These are phyloP conservation scores for Drosophila neocordata DNA, from an alignment of 1,140 invertebrate species.

Conservation along the genomic window DNA sequence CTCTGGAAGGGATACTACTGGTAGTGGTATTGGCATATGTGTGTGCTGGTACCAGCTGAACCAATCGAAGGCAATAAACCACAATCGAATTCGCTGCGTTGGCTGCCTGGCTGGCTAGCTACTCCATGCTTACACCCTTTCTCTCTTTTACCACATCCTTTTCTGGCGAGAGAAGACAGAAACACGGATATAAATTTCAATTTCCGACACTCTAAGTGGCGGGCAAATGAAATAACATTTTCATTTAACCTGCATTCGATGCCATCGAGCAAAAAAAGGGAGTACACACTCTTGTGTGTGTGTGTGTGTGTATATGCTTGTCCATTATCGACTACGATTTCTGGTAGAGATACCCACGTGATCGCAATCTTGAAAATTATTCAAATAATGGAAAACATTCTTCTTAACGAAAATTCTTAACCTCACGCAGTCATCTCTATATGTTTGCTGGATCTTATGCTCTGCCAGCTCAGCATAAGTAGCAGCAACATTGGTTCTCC, in stretches of 20 bases:
- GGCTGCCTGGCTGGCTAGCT: background rate
- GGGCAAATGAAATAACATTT: constrained; percentile 83
- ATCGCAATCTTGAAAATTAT: background rate
- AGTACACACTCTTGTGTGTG: constrained; percentile 18
- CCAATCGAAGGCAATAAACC: constrained; percentile 76
- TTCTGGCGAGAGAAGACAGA: constrained; percentile 42
- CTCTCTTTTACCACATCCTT: constrained; percentile 34
- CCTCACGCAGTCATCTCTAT: constrained; percentile 15
- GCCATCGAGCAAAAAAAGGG: constrained; percentile 37
- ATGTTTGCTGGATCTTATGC: constrained; percentile 23
- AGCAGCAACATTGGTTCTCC: constrained; percentile 58
- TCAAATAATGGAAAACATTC: background rate
- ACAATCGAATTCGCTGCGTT: constrained; percentile 71
- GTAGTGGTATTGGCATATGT: background rate
- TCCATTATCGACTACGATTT: constrained; percentile 54
- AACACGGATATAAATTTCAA: constrained; percentile 82
- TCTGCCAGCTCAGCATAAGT: constrained; percentile 59
- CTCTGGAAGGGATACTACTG: too few relatives aligned
- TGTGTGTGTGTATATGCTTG: constrained; percentile 34
- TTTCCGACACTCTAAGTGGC: constrained; percentile 82
- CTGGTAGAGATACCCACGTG: constrained; percentile 26
- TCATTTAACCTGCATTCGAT: constrained; percentile 82
- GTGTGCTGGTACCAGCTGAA: constrained; percentile 62
- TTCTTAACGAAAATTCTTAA: constrained; percentile 2
- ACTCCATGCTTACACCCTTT: background rate